These are phyloP conservation scores for Merops nubicus DNA, from an alignment of 2,113 vertebrate species.

Conservation along the genomic window DNA sequence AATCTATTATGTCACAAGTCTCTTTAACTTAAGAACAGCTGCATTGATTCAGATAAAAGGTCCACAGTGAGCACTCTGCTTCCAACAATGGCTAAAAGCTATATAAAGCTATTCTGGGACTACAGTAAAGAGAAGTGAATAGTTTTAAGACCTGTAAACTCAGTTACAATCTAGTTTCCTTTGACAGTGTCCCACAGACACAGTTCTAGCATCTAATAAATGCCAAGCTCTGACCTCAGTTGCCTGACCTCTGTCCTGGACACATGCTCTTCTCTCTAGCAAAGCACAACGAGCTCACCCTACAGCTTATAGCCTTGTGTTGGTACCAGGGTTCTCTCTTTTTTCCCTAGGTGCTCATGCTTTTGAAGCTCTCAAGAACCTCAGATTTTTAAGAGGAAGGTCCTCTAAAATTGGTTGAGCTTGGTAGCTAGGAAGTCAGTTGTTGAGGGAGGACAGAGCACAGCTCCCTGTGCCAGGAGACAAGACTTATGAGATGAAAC, in stretches of 20 bases:
- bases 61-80: constrained; percentile 1
- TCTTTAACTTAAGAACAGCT: constrained; percentile 31
- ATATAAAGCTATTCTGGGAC: background rate
- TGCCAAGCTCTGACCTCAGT: background rate
- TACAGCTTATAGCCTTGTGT: background rate
- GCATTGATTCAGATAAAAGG: constrained; percentile 30
- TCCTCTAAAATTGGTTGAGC: background rate
- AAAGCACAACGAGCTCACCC: background rate
- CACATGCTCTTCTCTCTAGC: background rate
- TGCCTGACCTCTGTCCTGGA: background rate
- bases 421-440: background rate
- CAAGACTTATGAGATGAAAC: background rate
- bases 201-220: background rate
- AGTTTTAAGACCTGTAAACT: background rate
- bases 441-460: background rate
- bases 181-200: background rate
- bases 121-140: constrained; percentile 32
- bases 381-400: background rate
- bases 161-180: background rate
- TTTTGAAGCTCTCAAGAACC: background rate
- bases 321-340: background rate
- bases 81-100: constrained; percentile 1
- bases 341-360: background rate
- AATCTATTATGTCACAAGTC: background rate
- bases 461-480: background rate